phyloP scores from a whole-genome alignment of 2,113 vertebrate genomes.

The Nerophis lumbriciformis region DNA sequence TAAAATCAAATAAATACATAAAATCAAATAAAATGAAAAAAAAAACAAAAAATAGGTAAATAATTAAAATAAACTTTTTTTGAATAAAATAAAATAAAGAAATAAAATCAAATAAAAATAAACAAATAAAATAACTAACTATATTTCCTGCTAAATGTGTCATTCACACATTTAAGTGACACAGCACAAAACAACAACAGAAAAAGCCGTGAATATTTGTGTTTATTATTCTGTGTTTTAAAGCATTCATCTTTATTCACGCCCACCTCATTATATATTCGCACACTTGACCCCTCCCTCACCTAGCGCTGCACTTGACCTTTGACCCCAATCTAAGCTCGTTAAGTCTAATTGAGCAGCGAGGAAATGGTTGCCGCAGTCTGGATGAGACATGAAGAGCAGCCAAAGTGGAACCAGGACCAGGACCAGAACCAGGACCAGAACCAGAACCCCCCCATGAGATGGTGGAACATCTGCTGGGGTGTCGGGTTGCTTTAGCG shows the following conservation, averaged over 20 bases:
- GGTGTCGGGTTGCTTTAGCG: slow-evolving; percentile 58
- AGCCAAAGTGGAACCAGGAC: slow-evolving; percentile 60
- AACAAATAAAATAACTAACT: no score
- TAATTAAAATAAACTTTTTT: no score
- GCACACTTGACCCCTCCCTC: slow-evolving; percentile 2
- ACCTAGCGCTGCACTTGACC: slow-evolving; percentile 28
- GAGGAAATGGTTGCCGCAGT: slow-evolving; percentile 18
- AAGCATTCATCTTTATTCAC: slow-evolving; percentile 15
- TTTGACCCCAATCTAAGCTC: slow-evolving; percentile 31
- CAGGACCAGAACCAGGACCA: slow-evolving; percentile 1
- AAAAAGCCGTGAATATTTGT: no score
- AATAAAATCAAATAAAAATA: no score
- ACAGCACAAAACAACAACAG: no score
- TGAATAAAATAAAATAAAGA: no score
- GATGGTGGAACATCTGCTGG: slow-evolving; percentile 64
- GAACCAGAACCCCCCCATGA: slow-evolving; percentile 12
- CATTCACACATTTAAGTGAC: no score
- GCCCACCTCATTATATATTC: slow-evolving; percentile 15
- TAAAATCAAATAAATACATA: no score
- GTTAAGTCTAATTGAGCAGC: slow-evolving; percentile 39
- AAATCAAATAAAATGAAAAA: no score
- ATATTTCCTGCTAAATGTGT: no score
- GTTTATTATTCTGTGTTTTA: no score
- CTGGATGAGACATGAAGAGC: slow-evolving; percentile 31
- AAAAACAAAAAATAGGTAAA: no score